phyloP scores from a whole-genome alignment of 2,888 invertebrate genomes.

The Plebejus anna region DNA sequence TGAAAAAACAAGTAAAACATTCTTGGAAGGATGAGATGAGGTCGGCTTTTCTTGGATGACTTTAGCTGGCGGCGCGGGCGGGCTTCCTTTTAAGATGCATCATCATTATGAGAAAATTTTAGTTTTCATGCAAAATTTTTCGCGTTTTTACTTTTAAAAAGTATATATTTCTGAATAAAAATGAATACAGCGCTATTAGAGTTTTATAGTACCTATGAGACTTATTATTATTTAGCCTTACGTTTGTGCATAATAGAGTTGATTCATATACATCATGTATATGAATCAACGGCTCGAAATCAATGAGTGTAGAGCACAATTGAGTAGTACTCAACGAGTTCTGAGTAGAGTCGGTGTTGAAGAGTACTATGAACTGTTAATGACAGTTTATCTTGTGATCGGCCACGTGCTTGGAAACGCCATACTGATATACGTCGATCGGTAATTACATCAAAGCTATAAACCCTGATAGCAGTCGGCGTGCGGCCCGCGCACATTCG shows the following conservation, averaged over 20 bases:
- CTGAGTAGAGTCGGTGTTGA: neutral
- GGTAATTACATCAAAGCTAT: slow-evolving; percentile 2
- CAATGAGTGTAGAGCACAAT: neutral
- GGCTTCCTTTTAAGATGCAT: neutral
- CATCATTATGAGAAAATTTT: no score
- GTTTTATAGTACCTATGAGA: neutral
- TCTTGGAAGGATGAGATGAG: neutral
- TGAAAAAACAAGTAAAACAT: neutral
- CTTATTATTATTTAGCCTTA: neutral
- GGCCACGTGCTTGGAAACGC: slow-evolving; percentile 24
- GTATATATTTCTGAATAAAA: no score
- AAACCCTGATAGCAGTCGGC: slow-evolving; percentile 39
- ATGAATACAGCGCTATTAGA: no score
- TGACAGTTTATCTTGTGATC: slow-evolving; percentile 17
- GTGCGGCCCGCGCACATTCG: slow-evolving; percentile 41
- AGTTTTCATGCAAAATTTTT: no score
- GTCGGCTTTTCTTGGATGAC: neutral
- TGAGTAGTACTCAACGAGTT: neutral
- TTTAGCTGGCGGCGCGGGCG: neutral
- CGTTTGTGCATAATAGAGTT: neutral
- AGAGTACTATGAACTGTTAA: neutral
- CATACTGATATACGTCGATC: slow-evolving; percentile 7
- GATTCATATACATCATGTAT: neutral
- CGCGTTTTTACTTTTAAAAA: no score
- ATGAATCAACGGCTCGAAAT: neutral